Evolutionary conservation across 1,140 invertebrate genomes (phyloP), one percentile per base, ranked within the genome.

Genomic region (Magallana angulata): DNA sequence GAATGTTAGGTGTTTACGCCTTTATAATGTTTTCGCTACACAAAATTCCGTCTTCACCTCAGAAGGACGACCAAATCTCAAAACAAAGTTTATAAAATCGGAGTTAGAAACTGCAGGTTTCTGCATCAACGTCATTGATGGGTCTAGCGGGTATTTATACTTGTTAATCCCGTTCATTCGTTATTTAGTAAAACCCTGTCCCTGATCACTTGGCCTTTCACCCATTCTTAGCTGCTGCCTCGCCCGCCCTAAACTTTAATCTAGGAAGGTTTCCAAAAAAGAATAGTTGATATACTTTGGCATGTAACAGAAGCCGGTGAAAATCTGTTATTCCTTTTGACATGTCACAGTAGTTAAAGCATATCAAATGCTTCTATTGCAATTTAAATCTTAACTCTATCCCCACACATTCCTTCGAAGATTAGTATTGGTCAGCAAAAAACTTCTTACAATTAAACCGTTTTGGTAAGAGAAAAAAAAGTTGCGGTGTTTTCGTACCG

Each of bases 261-360:
- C 18, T 8, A 36, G 24, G 36, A 36, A 76, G 36, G 11, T 16
- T 14, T 16, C 60, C 60, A 64, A 18, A 64, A 64, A 48, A 48
- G 36, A 48, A 48, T 48, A 48, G 36, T 48, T 48, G 36, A 48
- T 18, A 16, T 64, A n/a, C 60, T 64, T n/a, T 64, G 16, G 2
- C 7, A 16, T 68, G 64, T 3, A 68, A 24, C 16, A n/a, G 64
- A 18, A 68, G 24, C 24, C 64, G 64, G 18, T 68, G 64, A 68
- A 68, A 76, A 30, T 76, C 68, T 30, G 68, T 76, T 76, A 36
- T 76, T 76, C 68, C 68, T 76, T 76, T 76, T 76, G 68, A 24
- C 18, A 18, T 30, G 68, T 18, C 36, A 30, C 68, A 30, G 68
- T 76, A 76, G 36, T 76, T 30, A 36, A 76, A 76, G 68, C 24